These are phyloP conservation scores for Parapsyche elsis DNA, from an alignment of 1,140 invertebrate species.

Conservation along the genomic window DNA sequence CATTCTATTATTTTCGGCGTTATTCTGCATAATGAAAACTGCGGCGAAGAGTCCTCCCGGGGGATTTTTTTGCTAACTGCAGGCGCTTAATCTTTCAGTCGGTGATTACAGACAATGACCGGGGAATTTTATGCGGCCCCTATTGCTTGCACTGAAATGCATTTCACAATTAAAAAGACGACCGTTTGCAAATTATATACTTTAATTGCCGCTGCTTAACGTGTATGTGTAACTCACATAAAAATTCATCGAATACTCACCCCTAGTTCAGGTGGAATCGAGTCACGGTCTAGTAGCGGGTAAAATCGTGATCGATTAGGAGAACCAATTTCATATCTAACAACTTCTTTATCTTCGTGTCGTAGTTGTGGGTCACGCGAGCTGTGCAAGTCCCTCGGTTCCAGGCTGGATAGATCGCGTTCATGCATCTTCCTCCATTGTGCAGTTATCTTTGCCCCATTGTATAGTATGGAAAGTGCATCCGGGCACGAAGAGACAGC, in stretches of 20 bases:
- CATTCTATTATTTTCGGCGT: conserved; percentile 24
- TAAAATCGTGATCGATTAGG: conserved; percentile 2
- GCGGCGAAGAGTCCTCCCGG: neutral
- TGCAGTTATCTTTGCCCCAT: conserved; percentile 53
- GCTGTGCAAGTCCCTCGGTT: neutral
- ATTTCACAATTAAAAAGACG: no score
- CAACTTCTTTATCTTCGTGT: neutral
- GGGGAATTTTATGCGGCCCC: neutral
- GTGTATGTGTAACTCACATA: no score
- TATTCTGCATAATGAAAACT: conserved; percentile 31
- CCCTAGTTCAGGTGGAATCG: no score
- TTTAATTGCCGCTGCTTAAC: no score
- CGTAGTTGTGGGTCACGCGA: conserved; percentile 8
- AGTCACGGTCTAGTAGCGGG: neutral
- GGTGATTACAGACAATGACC: conserved; percentile 50
- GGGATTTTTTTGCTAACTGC: conserved; percentile 22
- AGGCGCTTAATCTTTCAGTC: conserved; percentile 50
- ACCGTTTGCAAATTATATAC: no score
- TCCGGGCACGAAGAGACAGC: conserved; percentile 29
- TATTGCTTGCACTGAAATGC: no score
- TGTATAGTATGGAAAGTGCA: conserved; percentile 35
- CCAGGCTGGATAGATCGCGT: conserved; percentile 6
- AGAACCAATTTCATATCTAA: conserved; percentile 6
- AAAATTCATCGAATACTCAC: no score
- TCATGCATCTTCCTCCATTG: conserved; percentile 53